phyloP scores from a whole-genome alignment of 2,113 vertebrate genomes.

The Eublepharis macularius region DNA sequence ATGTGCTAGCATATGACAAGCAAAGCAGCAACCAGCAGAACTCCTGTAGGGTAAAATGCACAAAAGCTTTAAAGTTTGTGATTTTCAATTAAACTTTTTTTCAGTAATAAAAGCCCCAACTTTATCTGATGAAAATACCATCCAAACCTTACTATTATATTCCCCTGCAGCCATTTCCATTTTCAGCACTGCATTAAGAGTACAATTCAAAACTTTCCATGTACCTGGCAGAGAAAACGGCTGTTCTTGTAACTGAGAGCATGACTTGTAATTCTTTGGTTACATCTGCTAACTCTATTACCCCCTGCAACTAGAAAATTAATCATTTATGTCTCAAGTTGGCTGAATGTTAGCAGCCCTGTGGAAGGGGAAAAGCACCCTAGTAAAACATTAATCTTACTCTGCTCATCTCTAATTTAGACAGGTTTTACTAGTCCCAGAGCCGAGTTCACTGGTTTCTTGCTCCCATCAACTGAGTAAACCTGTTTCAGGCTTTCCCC shows the following conservation, averaged over 20 bases:
- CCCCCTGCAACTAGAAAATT: conserved; percentile 64
- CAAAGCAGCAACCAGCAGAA: neutral
- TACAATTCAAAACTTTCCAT: conserved; percentile 21
- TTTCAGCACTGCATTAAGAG: neutral
- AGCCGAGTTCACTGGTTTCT: conserved; percentile 51
- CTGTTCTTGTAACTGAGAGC: conserved; percentile 46
- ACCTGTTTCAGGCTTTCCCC: conserved; percentile 51
- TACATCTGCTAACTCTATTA: conserved; percentile 67
- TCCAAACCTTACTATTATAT: neutral
- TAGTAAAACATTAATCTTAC: conserved; percentile 69
- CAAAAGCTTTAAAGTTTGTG: neutral
- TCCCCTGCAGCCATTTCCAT: neutral
- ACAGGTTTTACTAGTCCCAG: conserved; percentile 59
- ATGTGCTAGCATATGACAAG: neutral
- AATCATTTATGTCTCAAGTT: conserved; percentile 64
- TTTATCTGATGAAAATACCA: conserved; percentile 10
- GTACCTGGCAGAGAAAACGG: conserved; percentile 30
- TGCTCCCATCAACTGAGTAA: conserved; percentile 50
- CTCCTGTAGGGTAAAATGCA: neutral
- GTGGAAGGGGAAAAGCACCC: conserved; percentile 54
- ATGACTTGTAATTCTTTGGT: conserved; percentile 60
- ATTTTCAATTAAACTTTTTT: conserved; percentile 4
- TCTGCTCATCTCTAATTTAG: conserved; percentile 59
- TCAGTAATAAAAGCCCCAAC: neutral
- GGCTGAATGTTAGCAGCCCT: conserved; percentile 59